Conservation (phyloP, 2,888 invertebrate genomes). For the Leptogaster cylindrica region DNA sequence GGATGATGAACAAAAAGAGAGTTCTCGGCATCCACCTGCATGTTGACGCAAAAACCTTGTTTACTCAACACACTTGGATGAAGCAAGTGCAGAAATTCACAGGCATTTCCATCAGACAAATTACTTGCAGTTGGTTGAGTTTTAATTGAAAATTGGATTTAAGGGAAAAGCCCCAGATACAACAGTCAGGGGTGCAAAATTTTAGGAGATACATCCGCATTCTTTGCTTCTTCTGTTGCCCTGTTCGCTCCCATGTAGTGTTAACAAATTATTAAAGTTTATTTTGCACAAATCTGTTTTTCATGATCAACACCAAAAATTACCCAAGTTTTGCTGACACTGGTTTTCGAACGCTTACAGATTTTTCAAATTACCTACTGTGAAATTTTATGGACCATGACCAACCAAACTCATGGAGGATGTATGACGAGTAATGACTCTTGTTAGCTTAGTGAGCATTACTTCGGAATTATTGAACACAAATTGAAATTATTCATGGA, state of each 20-base stretch:
- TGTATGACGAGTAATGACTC: conserved; percentile 1
- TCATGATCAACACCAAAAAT: too few relatives aligned
- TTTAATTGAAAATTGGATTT: conserved; percentile 43
- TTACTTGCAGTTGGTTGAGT: conserved; percentile 42
- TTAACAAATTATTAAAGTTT: too few relatives aligned
- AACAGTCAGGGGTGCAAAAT: too few relatives aligned
- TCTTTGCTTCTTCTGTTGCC: too few relatives aligned
- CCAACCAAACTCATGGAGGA: too few relatives aligned
- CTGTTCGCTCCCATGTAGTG: too few relatives aligned
- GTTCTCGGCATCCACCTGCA: conserved; percentile 11
- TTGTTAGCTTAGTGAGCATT: conserved; percentile 2
- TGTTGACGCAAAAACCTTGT: conserved; percentile 37
- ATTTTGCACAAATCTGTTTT: too few relatives aligned
- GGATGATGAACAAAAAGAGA: conserved; percentile 4
- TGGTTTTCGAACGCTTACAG: too few relatives aligned
- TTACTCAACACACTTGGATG: conserved; percentile 31
- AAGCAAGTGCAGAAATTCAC: conserved; percentile 43
- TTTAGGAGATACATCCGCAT: too few relatives aligned
- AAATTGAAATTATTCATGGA: conserved; percentile 32
- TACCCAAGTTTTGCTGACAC: too few relatives aligned
- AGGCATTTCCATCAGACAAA: conserved; percentile 41
- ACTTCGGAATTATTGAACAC: conserved; percentile 22
- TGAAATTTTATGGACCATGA: neutral
- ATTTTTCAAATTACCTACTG: conserved; percentile 5
- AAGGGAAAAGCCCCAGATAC: conserved; percentile 34